These are phyloP conservation scores for Plutomurus gul DNA, from an alignment of 1,140 invertebrate species.

Conservation along the genomic window DNA sequence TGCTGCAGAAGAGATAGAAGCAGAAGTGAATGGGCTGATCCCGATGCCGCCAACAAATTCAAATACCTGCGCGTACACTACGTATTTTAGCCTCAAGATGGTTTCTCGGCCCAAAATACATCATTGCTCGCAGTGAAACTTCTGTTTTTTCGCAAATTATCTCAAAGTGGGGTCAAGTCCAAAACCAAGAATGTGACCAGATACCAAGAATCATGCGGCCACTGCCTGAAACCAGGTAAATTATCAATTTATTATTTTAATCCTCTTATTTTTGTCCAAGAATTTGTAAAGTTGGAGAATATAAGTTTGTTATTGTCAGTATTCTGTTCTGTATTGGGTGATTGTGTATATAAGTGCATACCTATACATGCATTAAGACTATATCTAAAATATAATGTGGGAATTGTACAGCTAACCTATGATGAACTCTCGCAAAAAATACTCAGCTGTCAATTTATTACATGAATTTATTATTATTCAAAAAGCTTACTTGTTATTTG, in stretches of 20 bases:
- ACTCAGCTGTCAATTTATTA: neutral
- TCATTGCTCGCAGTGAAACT: neutral
- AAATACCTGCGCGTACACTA: slow-evolving; percentile 9
- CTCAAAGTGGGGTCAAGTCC: neutral
- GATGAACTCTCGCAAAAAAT: neutral
- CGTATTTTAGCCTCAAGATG: slow-evolving; percentile 20
- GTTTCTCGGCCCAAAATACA: slow-evolving; percentile 21
- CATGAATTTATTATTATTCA: neutral
- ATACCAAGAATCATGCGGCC: slow-evolving; percentile 33
- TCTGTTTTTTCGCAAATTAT: neutral
- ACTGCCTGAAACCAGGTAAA: slow-evolving; percentile 42
- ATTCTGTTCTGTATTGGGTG: no score
- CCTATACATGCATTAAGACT: no score
- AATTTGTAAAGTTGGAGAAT: no score
- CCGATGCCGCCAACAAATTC: slow-evolving; percentile 3
- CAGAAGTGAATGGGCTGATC: neutral
- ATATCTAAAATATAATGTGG: no score
- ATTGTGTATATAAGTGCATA: no score
- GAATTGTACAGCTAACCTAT: no score
- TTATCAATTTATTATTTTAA: neutral
- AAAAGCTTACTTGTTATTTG: no score
- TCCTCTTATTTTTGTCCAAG: neutral
- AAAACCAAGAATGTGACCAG: slow-evolving; percentile 19
- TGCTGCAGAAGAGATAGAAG: neutral
- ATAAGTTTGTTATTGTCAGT: no score